phyloP scores from a whole-genome alignment of 2,888 invertebrate genomes.

The Malthinus seriepunctatus region DNA sequence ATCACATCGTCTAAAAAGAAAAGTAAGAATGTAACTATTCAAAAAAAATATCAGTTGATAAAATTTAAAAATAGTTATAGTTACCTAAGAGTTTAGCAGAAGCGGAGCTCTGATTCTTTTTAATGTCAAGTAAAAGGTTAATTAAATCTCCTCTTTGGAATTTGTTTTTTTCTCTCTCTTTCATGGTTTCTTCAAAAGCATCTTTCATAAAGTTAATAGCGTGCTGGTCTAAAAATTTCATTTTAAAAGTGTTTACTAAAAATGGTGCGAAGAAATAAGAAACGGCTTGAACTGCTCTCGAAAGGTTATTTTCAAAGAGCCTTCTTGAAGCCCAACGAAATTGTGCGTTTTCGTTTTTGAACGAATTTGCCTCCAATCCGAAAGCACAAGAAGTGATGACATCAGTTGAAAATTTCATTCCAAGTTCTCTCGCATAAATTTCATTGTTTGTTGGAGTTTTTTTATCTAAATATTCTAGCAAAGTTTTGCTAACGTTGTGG shows the following conservation, averaged over 20 bases:
- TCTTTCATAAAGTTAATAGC: neutral
- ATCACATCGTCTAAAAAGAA: too few relatives aligned
- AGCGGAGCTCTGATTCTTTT: neutral
- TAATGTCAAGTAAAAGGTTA: neutral
- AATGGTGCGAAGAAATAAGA: neutral
- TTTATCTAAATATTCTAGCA: conserved; percentile 45
- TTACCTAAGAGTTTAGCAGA: too few relatives aligned
- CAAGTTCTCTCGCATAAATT: conserved; percentile 45
- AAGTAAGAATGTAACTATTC: too few relatives aligned
- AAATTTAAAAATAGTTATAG: too few relatives aligned
- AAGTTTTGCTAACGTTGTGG: conserved; percentile 45
- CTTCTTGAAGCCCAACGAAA: conserved; percentile 50
- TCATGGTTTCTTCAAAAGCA: neutral
- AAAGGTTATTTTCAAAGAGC: conserved; percentile 45
- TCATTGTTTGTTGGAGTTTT: conserved; percentile 41
- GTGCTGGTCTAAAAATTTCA: neutral
- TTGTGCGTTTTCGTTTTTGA: conserved; percentile 46
- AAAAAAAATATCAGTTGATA: too few relatives aligned
- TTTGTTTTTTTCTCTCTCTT: neutral
- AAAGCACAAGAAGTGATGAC: conserved; percentile 56
- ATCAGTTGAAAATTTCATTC: conserved; percentile 55
- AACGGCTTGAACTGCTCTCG: conserved; percentile 16
- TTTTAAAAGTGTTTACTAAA: neutral
- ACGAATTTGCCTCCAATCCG: conserved; percentile 53
- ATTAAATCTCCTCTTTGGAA: neutral